These are phyloP conservation scores for Pitangus sulphuratus DNA, from an alignment of 2,797 vertebrate genomes.

Conservation along the genomic window DNA sequence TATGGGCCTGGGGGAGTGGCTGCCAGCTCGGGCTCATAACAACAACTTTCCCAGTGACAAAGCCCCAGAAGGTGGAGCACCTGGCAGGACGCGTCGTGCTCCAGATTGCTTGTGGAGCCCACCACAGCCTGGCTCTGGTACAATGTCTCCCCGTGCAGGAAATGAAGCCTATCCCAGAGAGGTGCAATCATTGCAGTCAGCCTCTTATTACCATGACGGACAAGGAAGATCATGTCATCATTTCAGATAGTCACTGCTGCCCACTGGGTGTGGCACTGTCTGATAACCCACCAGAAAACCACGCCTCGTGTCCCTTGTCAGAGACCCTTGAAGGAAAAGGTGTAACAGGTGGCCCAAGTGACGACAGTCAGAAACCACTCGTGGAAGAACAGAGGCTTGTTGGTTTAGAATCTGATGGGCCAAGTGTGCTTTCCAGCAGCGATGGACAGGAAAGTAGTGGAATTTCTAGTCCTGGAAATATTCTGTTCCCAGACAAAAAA, in stretches of 20 bases:
- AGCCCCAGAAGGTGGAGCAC: constrained; percentile 91
- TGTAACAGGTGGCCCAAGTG: constrained; percentile 2
- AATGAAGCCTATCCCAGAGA: constrained; percentile 84
- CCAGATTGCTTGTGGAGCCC: constrained; percentile 90
- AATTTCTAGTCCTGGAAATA: constrained; percentile 54
- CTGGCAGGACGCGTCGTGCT: constrained; percentile 88
- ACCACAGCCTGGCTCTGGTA: constrained; percentile 92
- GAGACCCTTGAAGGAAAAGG: constrained; percentile 37
- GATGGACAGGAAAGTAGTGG: not conserved
- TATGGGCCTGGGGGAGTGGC: constrained; percentile 95
- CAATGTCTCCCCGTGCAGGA: constrained; percentile 85
- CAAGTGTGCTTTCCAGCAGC: constrained; percentile 3
- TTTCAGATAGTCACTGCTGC: constrained; percentile 95
- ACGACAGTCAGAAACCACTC: constrained; percentile 16
- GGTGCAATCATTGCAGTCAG: constrained; percentile 93
- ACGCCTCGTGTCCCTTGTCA: constrained; percentile 68
- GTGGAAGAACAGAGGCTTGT: not conserved
- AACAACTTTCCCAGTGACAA: constrained; percentile 84
- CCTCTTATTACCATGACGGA: constrained; percentile 96
- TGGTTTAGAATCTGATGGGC: not conserved
- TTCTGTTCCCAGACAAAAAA: constrained; percentile 79
- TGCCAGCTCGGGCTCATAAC: constrained; percentile 87
- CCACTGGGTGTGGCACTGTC: constrained; percentile 82
- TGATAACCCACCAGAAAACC: constrained; percentile 71
- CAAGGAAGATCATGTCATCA: constrained; percentile 98